Conservation (phyloP, 2,888 invertebrate genomes). For the Callinectes sapidus region DNA sequence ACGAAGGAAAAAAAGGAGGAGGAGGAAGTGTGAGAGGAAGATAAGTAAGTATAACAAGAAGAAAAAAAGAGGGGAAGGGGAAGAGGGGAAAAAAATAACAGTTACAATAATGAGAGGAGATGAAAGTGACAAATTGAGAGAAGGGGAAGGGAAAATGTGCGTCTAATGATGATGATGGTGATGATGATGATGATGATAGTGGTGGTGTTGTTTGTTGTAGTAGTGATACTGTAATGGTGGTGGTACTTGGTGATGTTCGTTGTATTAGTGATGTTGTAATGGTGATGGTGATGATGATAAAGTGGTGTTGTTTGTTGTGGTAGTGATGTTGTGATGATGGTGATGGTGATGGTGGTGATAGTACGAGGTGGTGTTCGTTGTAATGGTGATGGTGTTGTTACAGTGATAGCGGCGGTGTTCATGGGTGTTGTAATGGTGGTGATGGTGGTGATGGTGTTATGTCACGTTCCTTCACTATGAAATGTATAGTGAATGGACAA, state of each 20-base stretch:
- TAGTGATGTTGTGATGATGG: background rate
- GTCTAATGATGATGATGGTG: background rate
- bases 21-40: background rate
- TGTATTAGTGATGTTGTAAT: background rate
- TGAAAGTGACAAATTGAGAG: background rate
- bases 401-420: too few relatives aligned
- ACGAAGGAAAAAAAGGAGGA: background rate
- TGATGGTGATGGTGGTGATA: too few relatives aligned
- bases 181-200: background rate
- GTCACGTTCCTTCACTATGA: background rate
- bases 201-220: background rate
- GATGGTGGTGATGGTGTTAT: background rate
- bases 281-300: background rate
- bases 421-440: too few relatives aligned
- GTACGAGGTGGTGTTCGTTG: background rate
- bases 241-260: background rate
- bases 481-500: background rate
- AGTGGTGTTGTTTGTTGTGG: background rate
- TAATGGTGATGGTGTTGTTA: background rate
- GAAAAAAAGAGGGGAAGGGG: background rate
- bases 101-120: background rate
- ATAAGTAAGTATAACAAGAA: background rate
- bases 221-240: background rate
- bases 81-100: background rate
- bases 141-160: background rate